Conservation (phyloP, 1,140 invertebrate species). For the Oscheius sp. region DNA sequence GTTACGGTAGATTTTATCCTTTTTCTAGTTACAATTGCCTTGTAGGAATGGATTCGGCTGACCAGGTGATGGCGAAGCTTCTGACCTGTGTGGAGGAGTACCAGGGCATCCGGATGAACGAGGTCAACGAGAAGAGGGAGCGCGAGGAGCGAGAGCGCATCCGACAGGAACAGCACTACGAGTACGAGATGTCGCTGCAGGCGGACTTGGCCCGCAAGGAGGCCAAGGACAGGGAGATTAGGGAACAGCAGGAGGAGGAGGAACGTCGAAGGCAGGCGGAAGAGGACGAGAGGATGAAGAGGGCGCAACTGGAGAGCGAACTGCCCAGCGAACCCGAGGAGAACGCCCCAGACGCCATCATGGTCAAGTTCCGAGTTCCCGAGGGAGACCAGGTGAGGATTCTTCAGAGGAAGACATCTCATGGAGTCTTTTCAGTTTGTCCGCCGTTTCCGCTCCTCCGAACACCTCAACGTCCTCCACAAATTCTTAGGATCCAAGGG, state of each 20-base stretch:
- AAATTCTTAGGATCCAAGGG: constrained; percentile 23
- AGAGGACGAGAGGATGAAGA: constrained; percentile 2
- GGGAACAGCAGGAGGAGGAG: constrained; percentile 17
- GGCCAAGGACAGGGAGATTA: constrained; percentile 15
- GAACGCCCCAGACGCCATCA: neutral
- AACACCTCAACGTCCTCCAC: constrained; percentile 1
- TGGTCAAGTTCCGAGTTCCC: constrained; percentile 26
- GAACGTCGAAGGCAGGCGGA: neutral
- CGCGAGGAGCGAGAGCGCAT: constrained; percentile 23
- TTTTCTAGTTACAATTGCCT: neutral
- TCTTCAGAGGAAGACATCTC: neutral
- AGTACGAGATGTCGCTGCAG: constrained; percentile 16
- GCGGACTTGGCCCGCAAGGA: constrained; percentile 18
- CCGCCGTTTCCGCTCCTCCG: constrained; percentile 26
- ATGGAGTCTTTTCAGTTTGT: constrained; percentile 9
- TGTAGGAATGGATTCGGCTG: constrained; percentile 3
- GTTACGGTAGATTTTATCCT: neutral
- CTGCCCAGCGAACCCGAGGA: constrained; percentile 24
- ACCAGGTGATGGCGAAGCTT: constrained; percentile 19
- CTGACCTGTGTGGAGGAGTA: constrained; percentile 10
- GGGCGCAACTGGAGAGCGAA: neutral
- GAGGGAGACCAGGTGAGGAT: constrained; percentile 18
- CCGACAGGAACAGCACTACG: constrained; percentile 5
- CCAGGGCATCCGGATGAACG: constrained; percentile 4
- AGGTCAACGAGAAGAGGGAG: neutral